These are phyloP conservation scores for Drosophila nigromelanica DNA, from an alignment of 1,140 invertebrate genomes.

Conservation along the genomic window DNA sequence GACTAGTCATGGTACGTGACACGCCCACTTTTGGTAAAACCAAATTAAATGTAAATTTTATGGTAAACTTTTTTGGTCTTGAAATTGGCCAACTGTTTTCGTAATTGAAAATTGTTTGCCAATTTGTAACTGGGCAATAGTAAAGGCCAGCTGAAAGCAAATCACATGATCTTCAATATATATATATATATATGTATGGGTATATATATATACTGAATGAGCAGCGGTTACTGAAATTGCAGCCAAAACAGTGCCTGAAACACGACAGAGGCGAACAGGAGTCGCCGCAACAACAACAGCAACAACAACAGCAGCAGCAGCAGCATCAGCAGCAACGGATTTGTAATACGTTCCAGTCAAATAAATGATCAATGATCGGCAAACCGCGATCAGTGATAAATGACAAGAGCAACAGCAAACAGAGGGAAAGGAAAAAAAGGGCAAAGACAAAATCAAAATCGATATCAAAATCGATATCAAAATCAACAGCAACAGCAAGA, in stretches of 20 bases:
- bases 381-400: conserved; percentile 32
- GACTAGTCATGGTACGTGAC: neutral
- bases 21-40: neutral
- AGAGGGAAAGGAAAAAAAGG: neutral
- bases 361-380: conserved; percentile 15
- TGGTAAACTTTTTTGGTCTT: neutral
- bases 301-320: neutral
- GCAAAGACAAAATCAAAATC: neutral
- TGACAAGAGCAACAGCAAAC: conserved; percentile 41
- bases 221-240: conserved; percentile 32
- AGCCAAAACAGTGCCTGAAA: conserved; percentile 64
- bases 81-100: neutral
- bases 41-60: neutral
- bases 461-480: neutral
- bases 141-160: conserved; percentile 42
- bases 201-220: conserved; percentile 24
- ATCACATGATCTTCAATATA: conserved; percentile 16
- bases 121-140: neutral
- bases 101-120: neutral
- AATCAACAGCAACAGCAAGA: neutral
- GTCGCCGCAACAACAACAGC: neutral
- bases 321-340: neutral
- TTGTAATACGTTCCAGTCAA: neutral
- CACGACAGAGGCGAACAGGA: conserved; percentile 7
- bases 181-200: neutral